These are phyloP conservation scores for Ancistrus triradiatus DNA, from an alignment of 2,113 vertebrate species.

Conservation along the genomic window DNA sequence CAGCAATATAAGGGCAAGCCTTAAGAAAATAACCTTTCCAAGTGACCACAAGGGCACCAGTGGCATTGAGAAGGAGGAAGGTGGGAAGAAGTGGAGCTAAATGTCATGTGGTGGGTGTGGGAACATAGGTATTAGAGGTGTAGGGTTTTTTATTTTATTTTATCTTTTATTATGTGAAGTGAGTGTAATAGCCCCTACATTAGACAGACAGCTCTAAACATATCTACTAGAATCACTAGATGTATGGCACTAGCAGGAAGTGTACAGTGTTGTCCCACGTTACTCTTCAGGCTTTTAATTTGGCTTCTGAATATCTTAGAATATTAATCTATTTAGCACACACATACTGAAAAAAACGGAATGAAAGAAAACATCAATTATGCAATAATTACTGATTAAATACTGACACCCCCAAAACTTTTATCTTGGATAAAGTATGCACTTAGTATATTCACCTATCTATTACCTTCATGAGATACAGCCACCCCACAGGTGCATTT, in stretches of 20 bases:
- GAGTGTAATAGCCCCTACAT: background rate
- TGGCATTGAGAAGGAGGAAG: constrained; percentile 47
- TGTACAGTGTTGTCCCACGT: background rate
- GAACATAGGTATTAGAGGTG: constrained; percentile 14
- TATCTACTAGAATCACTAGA: background rate
- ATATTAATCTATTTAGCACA: too few species aligned
- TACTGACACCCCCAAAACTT: too few species aligned
- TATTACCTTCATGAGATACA: too few species aligned
- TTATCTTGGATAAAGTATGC: too few species aligned
- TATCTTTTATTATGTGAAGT: constrained; percentile 12
- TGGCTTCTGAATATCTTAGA: too few species aligned
- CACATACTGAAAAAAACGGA: too few species aligned
- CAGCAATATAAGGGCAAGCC: constrained; percentile 56
- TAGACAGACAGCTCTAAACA: background rate
- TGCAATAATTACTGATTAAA: too few species aligned
- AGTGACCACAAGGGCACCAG: constrained; percentile 58
- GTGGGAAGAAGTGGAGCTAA: constrained; percentile 35
- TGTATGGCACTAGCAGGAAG: background rate
- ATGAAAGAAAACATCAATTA: too few species aligned
- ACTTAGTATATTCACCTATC: too few species aligned
- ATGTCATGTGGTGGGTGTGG: constrained; percentile 52
- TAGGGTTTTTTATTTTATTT: constrained; percentile 18
- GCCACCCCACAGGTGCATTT: too few species aligned
- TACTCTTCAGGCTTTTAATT: too few species aligned
- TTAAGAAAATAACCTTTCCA: constrained; percentile 56